Base-by-base conservation (phyloP, 1,140 invertebrate genomes). In the Triops cancriformis region DNA sequence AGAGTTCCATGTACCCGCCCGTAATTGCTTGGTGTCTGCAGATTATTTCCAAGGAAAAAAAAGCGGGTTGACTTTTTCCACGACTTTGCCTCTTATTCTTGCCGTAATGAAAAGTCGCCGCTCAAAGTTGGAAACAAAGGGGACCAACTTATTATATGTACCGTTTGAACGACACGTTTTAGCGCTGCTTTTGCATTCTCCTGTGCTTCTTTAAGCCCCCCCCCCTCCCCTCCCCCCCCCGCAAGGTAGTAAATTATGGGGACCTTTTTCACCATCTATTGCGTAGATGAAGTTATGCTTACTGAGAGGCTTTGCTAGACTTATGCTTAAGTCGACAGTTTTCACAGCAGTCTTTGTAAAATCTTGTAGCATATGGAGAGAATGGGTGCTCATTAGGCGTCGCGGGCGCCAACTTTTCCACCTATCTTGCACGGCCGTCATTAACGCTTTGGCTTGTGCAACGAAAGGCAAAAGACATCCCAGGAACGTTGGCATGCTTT, bases 371-470 rank as follows among this genome's bases (percentile, higher is more conserved):
- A 64, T 64, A 23, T 64, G 51, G 51, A 64, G 51, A 64, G 51
- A 64, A 64, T 64, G 51, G 51, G 51, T 64, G 51, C 51, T 64
- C 51, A 64, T 64, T 64, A 64, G 51, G 51, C 51, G 51, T 64
- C 14, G 51, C 23, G 51, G 51, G 51, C 51, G 51, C 51, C 51
- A 64, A 64, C 18, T 64, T 64, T 64, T 64, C 51, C 51, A 64
- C 51, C 51, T 64, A 64, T 64, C 51, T 7, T 64, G 31, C 31
- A 37, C 31, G 51, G 51, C 51, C 51, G 14, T 64, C 51, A 64
- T 64, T 64, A 64, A 64, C 51, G 51, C 51, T 23, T 64, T 64
- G 51, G 51, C 51, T 64, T 64, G 51, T 64, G 51, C 51, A 64
- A 64, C 18, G 51, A 18, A 64, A 23, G 14, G 51, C 51, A 23